Conservation (phyloP, 2,797 vertebrate species). For the Paguma larvata region DNA sequence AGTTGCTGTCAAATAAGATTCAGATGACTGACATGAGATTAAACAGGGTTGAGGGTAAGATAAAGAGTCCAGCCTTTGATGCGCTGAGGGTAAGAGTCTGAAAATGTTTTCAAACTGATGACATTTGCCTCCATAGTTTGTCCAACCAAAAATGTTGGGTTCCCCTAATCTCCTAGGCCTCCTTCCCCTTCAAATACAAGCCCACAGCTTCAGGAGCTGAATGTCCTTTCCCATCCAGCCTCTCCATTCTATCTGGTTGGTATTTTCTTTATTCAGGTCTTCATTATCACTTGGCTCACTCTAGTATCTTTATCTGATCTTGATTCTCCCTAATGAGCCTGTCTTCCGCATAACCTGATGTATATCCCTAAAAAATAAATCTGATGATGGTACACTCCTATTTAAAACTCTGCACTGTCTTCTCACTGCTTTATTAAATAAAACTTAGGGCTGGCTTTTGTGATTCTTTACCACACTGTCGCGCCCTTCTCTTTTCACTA, state of each 20-base stretch:
- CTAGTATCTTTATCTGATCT: background rate
- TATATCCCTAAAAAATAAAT: background rate
- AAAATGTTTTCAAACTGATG: background rate
- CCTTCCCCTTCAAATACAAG: background rate
- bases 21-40: background rate
- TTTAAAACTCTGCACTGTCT: background rate
- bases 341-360: background rate
- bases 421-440: background rate
- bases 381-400: background rate
- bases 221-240: background rate
- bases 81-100: background rate
- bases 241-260: background rate
- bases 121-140: background rate
- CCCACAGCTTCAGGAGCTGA: background rate
- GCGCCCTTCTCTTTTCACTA: background rate
- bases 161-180: background rate
- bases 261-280: background rate
- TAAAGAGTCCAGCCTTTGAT: background rate
- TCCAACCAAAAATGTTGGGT: background rate
- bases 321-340: background rate
- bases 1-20: background rate
- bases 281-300: background rate
- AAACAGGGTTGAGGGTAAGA: background rate
- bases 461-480: background rate
- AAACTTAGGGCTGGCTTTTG: background rate